phyloP scores from a whole-genome alignment of 2,113 vertebrate genomes.

The Onychostruthus taczanowskii region DNA sequence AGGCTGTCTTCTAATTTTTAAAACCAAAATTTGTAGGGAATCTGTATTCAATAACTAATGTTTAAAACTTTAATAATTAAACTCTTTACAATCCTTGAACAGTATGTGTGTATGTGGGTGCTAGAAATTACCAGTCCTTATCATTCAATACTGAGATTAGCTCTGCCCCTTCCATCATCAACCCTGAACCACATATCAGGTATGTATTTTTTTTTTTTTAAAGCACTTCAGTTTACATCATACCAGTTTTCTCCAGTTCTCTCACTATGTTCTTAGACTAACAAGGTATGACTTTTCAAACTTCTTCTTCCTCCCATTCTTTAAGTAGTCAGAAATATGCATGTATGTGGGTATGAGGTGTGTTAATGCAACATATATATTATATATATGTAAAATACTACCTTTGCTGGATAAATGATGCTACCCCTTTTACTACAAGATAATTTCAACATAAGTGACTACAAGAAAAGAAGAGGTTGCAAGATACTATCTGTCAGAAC shows the following conservation, averaged over 20 bases:
- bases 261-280: slow-evolving; percentile 20
- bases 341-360: background rate
- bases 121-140: background rate
- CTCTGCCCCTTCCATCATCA: background rate
- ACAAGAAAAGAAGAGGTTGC: background rate
- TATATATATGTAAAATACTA: background rate
- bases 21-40: background rate
- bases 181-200: background rate
- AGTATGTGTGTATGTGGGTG: background rate
- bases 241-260: slow-evolving; percentile 7
- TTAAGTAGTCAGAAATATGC: slow-evolving; percentile 14
- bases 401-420: background rate
- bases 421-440: background rate
- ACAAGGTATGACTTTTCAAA: slow-evolving; percentile 12
- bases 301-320: background rate
- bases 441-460: background rate
- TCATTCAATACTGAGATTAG: background rate
- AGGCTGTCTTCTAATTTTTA: background rate
- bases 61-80: background rate
- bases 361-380: background rate
- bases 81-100: background rate
- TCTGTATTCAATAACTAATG: background rate
- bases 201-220: background rate
- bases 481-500: background rate
- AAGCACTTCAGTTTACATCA: background rate